These are phyloP conservation scores for Crepidodera aurea DNA, from an alignment of 2,888 invertebrate genomes.

Conservation along the genomic window DNA sequence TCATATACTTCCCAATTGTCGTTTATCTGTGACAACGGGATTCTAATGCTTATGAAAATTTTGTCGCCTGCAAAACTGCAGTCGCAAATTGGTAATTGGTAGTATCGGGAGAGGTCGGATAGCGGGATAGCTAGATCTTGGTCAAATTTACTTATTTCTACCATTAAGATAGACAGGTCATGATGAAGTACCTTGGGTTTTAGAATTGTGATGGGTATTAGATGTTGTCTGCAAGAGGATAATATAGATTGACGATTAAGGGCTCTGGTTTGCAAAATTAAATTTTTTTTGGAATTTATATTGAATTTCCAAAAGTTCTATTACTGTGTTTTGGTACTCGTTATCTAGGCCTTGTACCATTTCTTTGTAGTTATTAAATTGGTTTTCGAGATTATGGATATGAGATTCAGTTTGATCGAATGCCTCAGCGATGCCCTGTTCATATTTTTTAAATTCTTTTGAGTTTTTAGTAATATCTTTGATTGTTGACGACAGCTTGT, in stretches of 20 bases:
- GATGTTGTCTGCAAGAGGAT: slow-evolving; percentile 3
- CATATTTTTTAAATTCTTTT: too few species aligned
- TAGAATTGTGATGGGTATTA: slow-evolving; percentile 2
- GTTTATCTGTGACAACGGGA: slow-evolving; percentile 25
- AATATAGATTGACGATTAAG: not conserved
- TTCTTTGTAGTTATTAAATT: too few species aligned
- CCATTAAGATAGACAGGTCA: not conserved
- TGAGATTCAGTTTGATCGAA: too few species aligned
- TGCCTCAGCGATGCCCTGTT: too few species aligned
- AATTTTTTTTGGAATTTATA: not conserved
- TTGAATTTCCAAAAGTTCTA: not conserved
- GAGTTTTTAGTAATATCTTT: too few species aligned
- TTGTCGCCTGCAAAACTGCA: not conserved
- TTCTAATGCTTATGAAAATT: slow-evolving; percentile 23
- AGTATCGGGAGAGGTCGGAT: slow-evolving; percentile 24
- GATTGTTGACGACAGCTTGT: too few species aligned
- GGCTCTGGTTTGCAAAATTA: not conserved
- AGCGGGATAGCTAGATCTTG: slow-evolving; percentile 25
- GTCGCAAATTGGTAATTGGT: slow-evolving; percentile 37
- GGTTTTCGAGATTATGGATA: too few species aligned
- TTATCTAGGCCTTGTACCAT: too few species aligned
- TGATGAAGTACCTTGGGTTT: not conserved
- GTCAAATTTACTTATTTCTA: slow-evolving; percentile 9
- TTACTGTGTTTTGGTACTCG: not conserved
- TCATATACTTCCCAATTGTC: slow-evolving; percentile 31